Evolutionary conservation across 2,888 invertebrate species (phyloP), one percentile per base, ranked within the genome.

Genomic region (Platynereis dumerilii): DNA sequence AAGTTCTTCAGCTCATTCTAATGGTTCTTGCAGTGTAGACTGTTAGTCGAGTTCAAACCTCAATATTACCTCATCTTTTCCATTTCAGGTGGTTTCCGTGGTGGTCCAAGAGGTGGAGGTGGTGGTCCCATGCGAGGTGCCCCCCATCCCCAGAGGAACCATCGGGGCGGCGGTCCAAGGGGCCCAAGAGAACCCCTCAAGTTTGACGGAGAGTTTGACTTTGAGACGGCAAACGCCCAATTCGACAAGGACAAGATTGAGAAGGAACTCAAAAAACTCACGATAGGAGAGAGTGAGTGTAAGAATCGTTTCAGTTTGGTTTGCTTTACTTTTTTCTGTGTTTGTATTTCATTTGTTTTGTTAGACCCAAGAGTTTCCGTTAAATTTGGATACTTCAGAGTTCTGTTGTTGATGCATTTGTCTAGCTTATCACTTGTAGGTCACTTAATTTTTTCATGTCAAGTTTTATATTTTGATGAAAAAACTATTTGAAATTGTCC

Each of bases 131-230:
- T 76, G 17, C 48, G 64, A 28, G 60, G 63, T 15, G 64, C 68
- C 12, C 12, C 34, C 34, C 34, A 34, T 34, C 34, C 34, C 34
- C 34, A 34, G 34, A 34, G 34, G 12, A 5, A 12, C 5, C n/a
- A n/a, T n/a, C 42, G 67, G 1, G 68, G 75, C 55, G 68, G 65
- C 12, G 66, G 68, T n/a, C 39, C 64, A 15, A 68, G 42, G 64
- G 70, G 45, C 72, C 72, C 58, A 75, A 28, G 56, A 26, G 44
- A 75, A 59, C 76, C 77, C 20, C 88, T 96, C 72, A 95, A 95
- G 85, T 97, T 96, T 85, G 96, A 96, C 74, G 92, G 91, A 76
- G 98, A 99, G 82, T 99, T 95, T 82, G 99, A 99, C 86, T 99
- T 99, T 83, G 98, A 99, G 85, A 93, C 95, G 84, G 96, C 97